Conservation (phyloP, 2,888 invertebrate genomes). For the Rotaria socialis region DNA sequence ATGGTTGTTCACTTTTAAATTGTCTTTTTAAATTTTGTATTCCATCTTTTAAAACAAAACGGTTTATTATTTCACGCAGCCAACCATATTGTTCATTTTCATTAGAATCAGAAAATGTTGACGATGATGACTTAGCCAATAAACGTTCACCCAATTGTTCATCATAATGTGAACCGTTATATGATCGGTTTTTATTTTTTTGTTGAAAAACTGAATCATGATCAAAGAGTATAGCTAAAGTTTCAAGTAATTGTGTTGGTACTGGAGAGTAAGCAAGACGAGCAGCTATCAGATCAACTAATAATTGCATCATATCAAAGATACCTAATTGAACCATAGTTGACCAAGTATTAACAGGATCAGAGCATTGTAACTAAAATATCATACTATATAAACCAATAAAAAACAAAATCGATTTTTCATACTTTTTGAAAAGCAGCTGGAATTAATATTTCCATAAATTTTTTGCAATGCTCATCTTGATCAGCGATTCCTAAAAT, state of each 20-base stretch:
- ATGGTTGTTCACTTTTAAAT: constrained; percentile 53
- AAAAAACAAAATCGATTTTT: neutral
- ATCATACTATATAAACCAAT: neutral
- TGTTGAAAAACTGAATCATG: constrained; percentile 60
- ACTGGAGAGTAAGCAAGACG: constrained; percentile 58
- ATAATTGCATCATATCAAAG: constrained; percentile 60
- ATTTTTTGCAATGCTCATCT: constrained; percentile 60
- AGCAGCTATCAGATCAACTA: constrained; percentile 59
- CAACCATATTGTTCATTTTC: constrained; percentile 59
- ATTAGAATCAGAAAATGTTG: constrained; percentile 27
- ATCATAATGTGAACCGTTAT: constrained; percentile 25
- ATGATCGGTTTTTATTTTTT: neutral
- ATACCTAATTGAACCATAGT: constrained; percentile 62
- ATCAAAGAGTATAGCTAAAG: constrained; percentile 59
- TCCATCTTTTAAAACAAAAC: constrained; percentile 60
- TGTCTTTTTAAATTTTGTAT: constrained; percentile 56
- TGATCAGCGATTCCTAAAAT: constrained; percentile 57
- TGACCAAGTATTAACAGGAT: constrained; percentile 61
- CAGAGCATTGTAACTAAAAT: constrained; percentile 57
- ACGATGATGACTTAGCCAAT: constrained; percentile 47
- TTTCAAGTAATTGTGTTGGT: constrained; percentile 56
- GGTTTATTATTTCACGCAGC: constrained; percentile 61
- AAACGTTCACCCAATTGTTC: constrained; percentile 42
- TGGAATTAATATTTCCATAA: constrained; percentile 60
- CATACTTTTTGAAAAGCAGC: constrained; percentile 57